Base-by-base conservation (phyloP, 2,888 invertebrate species). In the Andrena trimmerana region DNA sequence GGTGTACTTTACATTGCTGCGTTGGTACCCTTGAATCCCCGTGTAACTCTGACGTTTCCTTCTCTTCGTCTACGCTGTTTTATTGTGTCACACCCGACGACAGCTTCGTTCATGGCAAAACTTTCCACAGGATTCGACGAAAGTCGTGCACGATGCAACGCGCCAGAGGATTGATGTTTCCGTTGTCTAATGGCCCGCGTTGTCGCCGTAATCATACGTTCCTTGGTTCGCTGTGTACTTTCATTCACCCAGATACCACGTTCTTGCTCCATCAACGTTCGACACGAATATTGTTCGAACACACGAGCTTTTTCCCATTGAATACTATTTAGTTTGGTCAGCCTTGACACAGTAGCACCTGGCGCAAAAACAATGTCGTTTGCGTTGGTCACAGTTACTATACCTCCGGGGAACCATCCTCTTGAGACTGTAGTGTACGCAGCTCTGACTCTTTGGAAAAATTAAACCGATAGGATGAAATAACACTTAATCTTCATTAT, bases 121-220 rank as follows among this genome's bases (percentile, higher is more conserved):
- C 87, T 87, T 87, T 87, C 85, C 87, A 83, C 65, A 54, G 36
- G 71, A 78, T 84, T 59, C 79, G 82, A 87, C 78, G 85, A 87
- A 85, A 81, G 85, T 83, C 68, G 74, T 69, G 60, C 60, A 69
- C 77, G 74, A 71, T 63, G 78, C 68, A 65, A 77, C 78, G 65
- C 57, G 69, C 78, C 24, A 24, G 16, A 57, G 73, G 88, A 88
- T 86, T 88, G 88, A 88, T 88, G 78, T 88, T 88, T 88, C 88
- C 88, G 88, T 88, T 88, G 83, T 87, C 83, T 86, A 85, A 86
- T 83, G 71, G 79, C 50, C 72, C 66, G 59, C 72, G 88, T 84
- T 83, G 80, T 69, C 67, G 75, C 67, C 63, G 67, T 79, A 86
- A 86, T 83, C 78, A 86, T 70, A 74, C 73, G 76, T 81, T 71